Evolutionary conservation across 2,888 invertebrate genomes (phyloP), one percentile per base, ranked within the genome.

Genomic region (Calameuta pallipes): DNA sequence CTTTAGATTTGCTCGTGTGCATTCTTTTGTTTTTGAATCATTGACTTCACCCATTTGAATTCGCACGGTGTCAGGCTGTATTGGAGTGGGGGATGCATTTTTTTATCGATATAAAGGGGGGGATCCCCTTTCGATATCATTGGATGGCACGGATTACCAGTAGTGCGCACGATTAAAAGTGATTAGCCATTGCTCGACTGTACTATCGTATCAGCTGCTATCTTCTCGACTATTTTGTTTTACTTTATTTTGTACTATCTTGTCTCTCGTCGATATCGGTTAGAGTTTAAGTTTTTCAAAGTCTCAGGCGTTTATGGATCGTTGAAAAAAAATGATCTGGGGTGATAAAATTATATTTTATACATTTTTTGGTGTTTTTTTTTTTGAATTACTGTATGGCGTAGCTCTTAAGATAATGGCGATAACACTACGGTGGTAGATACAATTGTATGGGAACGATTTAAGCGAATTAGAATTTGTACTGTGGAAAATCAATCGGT

Each of bases 81-180:
- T 56, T 56, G 9, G 23, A 23, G 37, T 37, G 15, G 56, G 41
- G 23, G 15, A 15, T 23, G 23, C 1, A 15, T 56, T 56, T 56
- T 56, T 56, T 56, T 56, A 56, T 56, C 23, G 56, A 56, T 56
- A 56, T 56, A 37, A 37, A 36, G 36, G 6, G 41, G 36, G 36
- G 36, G 23, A 56, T 34, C 71, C 71, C 1, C 71, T 31, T 71
- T 31, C 71, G 71, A 34, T 71, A 33, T 71, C 31, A 71, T 71
- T 71, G 71, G 71, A 34, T 34, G 71, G 71, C 71, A 34, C 71
- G 71, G 71, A 71, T 71, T 71, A 71, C 31, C 31, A 34, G 33
- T 11, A 31, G 31, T 34, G 33, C 71, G 71, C 31, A 34, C 71
- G 71, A 71, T 71, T 33, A 71, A 34, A 71, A 71, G 71, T 33